Evolutionary conservation across 2,113 vertebrate genomes (phyloP), one percentile per base, ranked within the genome.

Genomic region (Nerophis ophidion): DNA sequence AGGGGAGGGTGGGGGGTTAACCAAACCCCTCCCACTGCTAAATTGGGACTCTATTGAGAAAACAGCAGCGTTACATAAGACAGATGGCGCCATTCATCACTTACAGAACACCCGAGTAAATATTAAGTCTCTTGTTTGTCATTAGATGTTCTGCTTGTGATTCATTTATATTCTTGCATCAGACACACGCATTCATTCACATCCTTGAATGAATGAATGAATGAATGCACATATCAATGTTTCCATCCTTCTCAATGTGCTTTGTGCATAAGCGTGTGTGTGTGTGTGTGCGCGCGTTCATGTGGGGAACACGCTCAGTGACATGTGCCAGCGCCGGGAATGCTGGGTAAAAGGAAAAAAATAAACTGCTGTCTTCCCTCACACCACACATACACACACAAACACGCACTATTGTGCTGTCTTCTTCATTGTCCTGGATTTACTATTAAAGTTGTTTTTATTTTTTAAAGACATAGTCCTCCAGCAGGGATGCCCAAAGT

Each of bases 291-390:
- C 36, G 57, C 59, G 69, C 68, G 64, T 75, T 85, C 81, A 81
- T 84, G 80, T 86, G 80, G 82, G 70, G 62, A 82, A 85, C 85
- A 89, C 73, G 68, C 85, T 82, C 63, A 71, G 47, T 68, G 78
- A 84, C 83, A 86, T 68, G 84, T 89, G 88, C 81, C 35, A 13
- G 46, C 75, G 61, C 69, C 7, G 45, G 63, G 83, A 67, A 85
- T 83, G 76, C 79, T 88, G 83, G 81, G 79, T 70, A 76, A 72
- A 75, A 75, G 8, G 5, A 36, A 38, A 70, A 68, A 60, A 74
- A 79, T 19, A 51, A 58, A 47, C 65, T 65, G 68, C 71, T 13
- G 36, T 38, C 54, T 44, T 56, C 54, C 38, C 54, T 56, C 44
- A 42, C 54, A 56, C 17, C 16, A 16, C 17, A 11, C 54, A 17